phyloP scores from a whole-genome alignment of 2,888 invertebrate genomes.

The Nemapogon koenigi region DNA sequence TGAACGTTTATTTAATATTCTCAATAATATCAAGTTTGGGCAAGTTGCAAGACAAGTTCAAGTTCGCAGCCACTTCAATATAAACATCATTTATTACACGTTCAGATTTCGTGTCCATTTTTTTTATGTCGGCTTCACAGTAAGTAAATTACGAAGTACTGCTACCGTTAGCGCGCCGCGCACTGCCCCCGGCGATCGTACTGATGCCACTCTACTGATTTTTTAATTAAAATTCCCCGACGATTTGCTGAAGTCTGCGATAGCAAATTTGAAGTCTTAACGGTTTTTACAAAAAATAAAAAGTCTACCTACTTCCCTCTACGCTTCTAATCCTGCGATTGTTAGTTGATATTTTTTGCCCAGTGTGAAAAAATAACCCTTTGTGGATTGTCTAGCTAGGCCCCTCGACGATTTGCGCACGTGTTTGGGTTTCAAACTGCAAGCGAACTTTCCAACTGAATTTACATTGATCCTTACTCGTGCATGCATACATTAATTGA shows the following conservation, averaged over 20 bases:
- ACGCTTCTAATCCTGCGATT: slow-evolving; percentile 58
- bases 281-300: slow-evolving; percentile 27
- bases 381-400: slow-evolving; percentile 45
- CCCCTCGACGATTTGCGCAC: slow-evolving; percentile 25
- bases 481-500: too few relatives aligned
- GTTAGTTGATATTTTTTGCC: slow-evolving; percentile 41
- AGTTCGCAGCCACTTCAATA: slow-evolving; percentile 3
- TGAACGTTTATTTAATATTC: too few relatives aligned
- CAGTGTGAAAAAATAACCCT: slow-evolving; percentile 41
- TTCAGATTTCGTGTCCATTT: not conserved
- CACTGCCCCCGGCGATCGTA: slow-evolving; percentile 18
- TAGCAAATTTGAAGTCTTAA: slow-evolving; percentile 26
- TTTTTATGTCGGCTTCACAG: slow-evolving; percentile 1
- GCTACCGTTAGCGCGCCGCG: slow-evolving; percentile 23
- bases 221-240: slow-evolving; percentile 42
- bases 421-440: too few relatives aligned
- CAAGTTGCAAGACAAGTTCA: too few relatives aligned
- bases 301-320: slow-evolving; percentile 34
- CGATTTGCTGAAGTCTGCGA: slow-evolving; percentile 12
- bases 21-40: too few relatives aligned
- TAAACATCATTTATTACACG: not conserved
- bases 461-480: too few relatives aligned
- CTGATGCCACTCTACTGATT: slow-evolving; percentile 24
- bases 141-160: slow-evolving; percentile 24
- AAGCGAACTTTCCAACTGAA: too few relatives aligned